Base-by-base conservation (phyloP, 2,888 invertebrate genomes). In the Tenthredo amoena region DNA sequence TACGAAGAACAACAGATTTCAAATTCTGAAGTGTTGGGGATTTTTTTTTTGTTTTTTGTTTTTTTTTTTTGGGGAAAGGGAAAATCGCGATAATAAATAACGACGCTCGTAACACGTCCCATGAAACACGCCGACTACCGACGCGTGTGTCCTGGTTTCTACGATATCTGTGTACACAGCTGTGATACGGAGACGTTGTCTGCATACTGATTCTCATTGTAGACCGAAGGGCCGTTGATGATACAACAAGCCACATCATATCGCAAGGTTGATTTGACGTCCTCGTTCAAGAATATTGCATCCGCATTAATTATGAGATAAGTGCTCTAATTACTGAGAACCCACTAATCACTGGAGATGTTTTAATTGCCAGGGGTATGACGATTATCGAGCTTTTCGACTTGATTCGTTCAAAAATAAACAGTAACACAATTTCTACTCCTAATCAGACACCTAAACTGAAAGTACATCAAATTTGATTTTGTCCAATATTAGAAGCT, bases 121-220 rank as follows among this genome's bases (percentile, higher is more conserved):
- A 31, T 55, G 34, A 43, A 47, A 74, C 74, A 43, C 74, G 74
- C 47, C 15, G 68, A 34, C 34, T 12, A 34, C 34, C 12, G 34
- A 12, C 31, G 34, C 12, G 43, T 43, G 43, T 74, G 72, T 74
- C 34, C 55, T n/a, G 31, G 50, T 55, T 77, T 77, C 34, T n/a
- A 10, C 77, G 55, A 34, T 77, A 77, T 77, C 55, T 55, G 9
- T 55, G 9, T 77, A 34, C 55, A 31, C 31, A 55, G 31, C 34
- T n/a, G 47, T 50, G 31, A 55, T 50, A 55, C 31, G 1, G 34
- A 34, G 55, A 77, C 77, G 40, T 55, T 55, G 55, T 50, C 31
- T 77, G 77, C 26, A 77, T 77, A 77, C 77, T 55, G 55, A 74
- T 74, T 74, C 21, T 21, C 18, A 74, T 50, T 77, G 77, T 43